Conservation (phyloP, 2,797 vertebrate genomes). For the Galago senegalensis region DNA sequence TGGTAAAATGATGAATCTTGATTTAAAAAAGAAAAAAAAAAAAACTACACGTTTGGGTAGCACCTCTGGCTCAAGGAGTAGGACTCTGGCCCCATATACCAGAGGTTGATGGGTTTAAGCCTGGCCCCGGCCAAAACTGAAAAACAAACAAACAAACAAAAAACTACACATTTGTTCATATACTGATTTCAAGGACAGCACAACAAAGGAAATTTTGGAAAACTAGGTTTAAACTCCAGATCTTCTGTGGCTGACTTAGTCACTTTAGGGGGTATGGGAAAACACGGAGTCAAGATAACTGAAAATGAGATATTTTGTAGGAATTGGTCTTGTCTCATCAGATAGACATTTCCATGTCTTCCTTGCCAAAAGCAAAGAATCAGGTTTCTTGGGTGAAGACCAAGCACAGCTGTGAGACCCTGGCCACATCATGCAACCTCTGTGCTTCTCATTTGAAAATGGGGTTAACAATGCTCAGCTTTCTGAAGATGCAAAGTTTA, state of each 20-base stretch:
- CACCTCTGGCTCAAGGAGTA: too few species aligned
- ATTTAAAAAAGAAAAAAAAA: neutral
- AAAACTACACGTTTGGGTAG: too few species aligned
- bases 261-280: neutral
- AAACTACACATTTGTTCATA: neutral
- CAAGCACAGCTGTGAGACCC: neutral
- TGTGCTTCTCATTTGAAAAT: conserved; percentile 14
- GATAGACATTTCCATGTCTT: neutral
- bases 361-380: neutral
- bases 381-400: neutral
- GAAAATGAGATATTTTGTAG: neutral
- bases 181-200: neutral
- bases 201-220: neutral
- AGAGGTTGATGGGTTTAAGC: too few species aligned
- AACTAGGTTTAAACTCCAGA: neutral
- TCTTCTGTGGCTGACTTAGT: neutral
- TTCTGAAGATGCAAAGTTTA: neutral
- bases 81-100: too few species aligned
- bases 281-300: neutral
- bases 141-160: too few species aligned
- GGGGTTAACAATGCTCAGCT: neutral
- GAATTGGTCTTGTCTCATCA: neutral
- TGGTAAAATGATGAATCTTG: neutral
- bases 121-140: too few species aligned
- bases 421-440: neutral